A percentile compares a stretch with the other conserved stretches of the same genome.
phyloP scores from a whole-genome alignment of 1,140 invertebrate species.

The Rhopalosiphum padi region DNA sequence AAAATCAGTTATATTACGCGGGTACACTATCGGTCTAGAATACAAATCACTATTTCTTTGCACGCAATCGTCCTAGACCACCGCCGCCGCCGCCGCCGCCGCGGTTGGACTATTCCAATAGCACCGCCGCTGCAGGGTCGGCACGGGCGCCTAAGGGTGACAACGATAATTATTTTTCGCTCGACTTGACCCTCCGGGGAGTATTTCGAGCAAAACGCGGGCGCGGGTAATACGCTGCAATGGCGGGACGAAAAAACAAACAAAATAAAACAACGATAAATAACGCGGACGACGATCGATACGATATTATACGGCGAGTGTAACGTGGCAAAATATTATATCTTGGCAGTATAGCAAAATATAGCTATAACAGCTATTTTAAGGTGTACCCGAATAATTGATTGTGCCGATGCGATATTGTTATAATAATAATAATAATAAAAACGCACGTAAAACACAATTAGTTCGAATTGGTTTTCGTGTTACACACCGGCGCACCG shows the following conservation, averaged over 20 bases:
- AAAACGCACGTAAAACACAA: not conserved
- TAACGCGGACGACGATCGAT: conserved; percentile 29
- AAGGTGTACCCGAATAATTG: not conserved
- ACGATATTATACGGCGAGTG: not conserved
- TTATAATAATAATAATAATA: not conserved
- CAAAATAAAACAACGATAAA: conserved; percentile 34
- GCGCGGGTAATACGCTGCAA: not conserved
- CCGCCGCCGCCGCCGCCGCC: too few species aligned
- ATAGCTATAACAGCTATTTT: not conserved
- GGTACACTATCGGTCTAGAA: not conserved
- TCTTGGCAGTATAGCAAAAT: not conserved
- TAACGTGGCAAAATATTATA: not conserved
- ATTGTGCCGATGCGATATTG: not conserved
- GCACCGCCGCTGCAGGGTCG: not conserved
- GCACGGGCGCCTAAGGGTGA: not conserved
- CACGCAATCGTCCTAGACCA: not conserved
- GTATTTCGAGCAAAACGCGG: not conserved
- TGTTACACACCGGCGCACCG: not conserved
- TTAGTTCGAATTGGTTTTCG: not conserved
- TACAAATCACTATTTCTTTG: not conserved
- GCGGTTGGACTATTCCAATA: not conserved
- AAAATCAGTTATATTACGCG: not conserved
- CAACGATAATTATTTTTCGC: conserved; percentile 44
- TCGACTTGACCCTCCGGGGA: conserved; percentile 17
- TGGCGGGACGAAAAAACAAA: not conserved